Percentiles rank a stretch among this genome's conserved stretches.
phyloP scores from a whole-genome alignment of 2,888 invertebrate species.

The Eupsilia transversa region DNA sequence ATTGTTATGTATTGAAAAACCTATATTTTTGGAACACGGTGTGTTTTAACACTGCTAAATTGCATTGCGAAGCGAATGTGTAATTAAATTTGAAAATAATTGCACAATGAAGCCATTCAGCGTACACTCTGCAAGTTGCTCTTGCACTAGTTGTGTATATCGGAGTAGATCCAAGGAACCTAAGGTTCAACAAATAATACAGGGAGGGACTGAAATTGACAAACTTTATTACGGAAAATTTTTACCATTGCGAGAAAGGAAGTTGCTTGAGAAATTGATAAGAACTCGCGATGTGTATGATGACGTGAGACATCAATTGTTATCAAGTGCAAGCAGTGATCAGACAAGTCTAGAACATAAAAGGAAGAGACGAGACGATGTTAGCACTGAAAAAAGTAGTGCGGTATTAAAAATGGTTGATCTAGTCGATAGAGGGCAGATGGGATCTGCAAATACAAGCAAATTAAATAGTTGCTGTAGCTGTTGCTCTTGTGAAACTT shows the following conservation, averaged over 20 bases:
- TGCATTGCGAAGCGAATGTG: conserved; percentile 30
- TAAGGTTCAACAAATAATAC: conserved; percentile 55
- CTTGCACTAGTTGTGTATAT: conserved; percentile 70
- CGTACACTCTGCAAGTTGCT: conserved; percentile 62
- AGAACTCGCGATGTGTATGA: conserved; percentile 77
- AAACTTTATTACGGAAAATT: conserved; percentile 73
- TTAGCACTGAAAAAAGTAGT: conserved; percentile 58
- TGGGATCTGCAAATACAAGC: conserved; percentile 64
- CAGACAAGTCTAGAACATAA: conserved; percentile 46
- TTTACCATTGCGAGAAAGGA: conserved; percentile 75
- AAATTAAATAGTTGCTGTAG: conserved; percentile 71
- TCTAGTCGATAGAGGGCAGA: conserved; percentile 72
- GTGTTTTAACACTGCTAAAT: conserved; percentile 40
- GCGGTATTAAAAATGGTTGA: conserved; percentile 69
- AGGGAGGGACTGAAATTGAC: conserved; percentile 69
- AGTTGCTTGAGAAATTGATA: conserved; percentile 75
- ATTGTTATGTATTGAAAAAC: conserved; percentile 40
- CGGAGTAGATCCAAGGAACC: conserved; percentile 55
- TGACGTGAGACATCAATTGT: conserved; percentile 72
- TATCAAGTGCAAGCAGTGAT: conserved; percentile 68
- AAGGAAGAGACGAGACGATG: conserved; percentile 50
- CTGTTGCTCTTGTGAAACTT: conserved; percentile 70
- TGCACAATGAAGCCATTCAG: conserved; percentile 47
- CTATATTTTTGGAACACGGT: conserved; percentile 44
- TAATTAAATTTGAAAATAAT: conserved; percentile 34